Evolutionary conservation across 2,888 invertebrate species (phyloP), one percentile per base, ranked within the genome.

Genomic region (Gryllus longicercus): DNA sequence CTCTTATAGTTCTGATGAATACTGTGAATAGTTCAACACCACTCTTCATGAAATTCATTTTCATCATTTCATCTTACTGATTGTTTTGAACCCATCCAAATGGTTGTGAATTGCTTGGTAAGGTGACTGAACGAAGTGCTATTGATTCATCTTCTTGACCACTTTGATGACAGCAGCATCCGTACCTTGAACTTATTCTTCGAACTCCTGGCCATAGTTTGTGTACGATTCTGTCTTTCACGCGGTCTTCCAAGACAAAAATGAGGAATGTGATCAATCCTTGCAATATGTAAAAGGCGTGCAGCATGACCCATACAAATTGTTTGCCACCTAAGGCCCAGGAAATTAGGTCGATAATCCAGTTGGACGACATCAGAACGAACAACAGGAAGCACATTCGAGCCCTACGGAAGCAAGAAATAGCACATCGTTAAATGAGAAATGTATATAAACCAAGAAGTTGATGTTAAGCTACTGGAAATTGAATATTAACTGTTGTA

Each of bases 331-430:
- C 63, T 63, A 63, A 18, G 14, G n/a, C 16, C 63, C 63, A 63
- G 1, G 63, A 63, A 14, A 63, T n/a, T 8, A 63, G 14, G 63
- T 63, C 63, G 4, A 63, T 63, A n/a, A 63, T 63, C 63, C 63
- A 63, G 63, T 63, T 63, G n/a, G 63, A 63, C 8, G 63, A 63
- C 63, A 63, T 63, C 16, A 63, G 14, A 63, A n/a, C 63, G 12
- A 63, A 63, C 63, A 63, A 63, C 63, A 63, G 8, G 63, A 63
- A 63, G n/a, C 63, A 63, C 63, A 63, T 63, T 63, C 63, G 63
- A 63, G 63, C 63, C n/a, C 63, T 63, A 63, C 5, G 63, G 14
- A 63, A n/a, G 12, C 16, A 63, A 63, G 63, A 63, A 63, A 63
- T 63, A 18, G 5, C 63, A 38, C 38, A 38, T 38, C 38, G 0